Base-by-base conservation (phyloP, 2,888 invertebrate genomes). In the Phyllotreta cruciferae region DNA sequence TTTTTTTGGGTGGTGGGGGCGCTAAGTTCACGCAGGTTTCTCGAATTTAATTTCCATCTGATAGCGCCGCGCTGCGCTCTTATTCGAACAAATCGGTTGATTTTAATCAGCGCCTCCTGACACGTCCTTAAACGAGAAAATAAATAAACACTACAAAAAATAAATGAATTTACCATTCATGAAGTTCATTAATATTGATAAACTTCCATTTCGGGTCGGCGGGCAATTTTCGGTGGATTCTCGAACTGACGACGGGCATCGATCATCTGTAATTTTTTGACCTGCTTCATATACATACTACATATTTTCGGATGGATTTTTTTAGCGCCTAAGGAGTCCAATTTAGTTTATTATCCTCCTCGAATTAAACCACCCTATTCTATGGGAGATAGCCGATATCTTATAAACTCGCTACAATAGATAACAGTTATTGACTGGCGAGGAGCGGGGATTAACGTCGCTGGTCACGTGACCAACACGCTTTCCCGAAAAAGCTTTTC, bases 81-180 rank as follows among this genome's bases (percentile, higher is more conserved):
- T 71, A 68, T 67, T 72, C 13, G 38, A 49, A 24, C 24, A 24
- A 52, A 67, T 63, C 63, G 68, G 63, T 63, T 69, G 66, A 52
- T 52, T 52, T 52, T 52, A 52, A 52, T 52, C 52, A 37, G 11
- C 14, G 10, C 36, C 50, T 52, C 14, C 37, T 52, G 52, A 52
- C 52, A 52, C 52, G 13, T 52, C 52, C 52, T 11, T 37, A 37
- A 52, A 52, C 52, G 52, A 37, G 52, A 52, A 52, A 52, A 52
- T 52, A 52, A 52, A 52, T 52, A 52, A 52, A 52, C 52, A 52
- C 52, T 37, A 52, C 52, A 52, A 52, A 52, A 52, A 52, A 52
- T 52, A 52, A 52, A 52, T 52, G 52, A 52, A 11, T 52, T 52
- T 52, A 52, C 36, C 52, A 52, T 52, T 52, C 52, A 52, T 37